Evolutionary conservation across 2,888 invertebrate species (phyloP).

Genomic region (Calliscelio sp.): DNA sequence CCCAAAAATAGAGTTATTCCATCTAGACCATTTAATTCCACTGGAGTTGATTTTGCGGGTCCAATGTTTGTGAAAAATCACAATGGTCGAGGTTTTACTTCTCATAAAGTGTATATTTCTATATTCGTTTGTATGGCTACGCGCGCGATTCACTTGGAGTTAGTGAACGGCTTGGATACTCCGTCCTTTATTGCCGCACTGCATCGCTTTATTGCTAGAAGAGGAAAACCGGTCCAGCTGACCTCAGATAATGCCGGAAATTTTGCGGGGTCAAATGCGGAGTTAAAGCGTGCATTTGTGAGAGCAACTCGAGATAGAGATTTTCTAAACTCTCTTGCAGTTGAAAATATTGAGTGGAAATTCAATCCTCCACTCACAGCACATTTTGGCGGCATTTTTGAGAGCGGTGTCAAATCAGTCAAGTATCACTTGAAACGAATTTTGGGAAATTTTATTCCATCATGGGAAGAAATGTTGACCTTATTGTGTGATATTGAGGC

Average conservation of each 20-base stretch:
- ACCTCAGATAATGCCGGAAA: not conserved
- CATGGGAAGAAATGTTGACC: constrained; percentile 15
- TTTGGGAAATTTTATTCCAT: not conserved
- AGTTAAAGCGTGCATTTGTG: not conserved
- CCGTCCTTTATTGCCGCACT: not conserved
- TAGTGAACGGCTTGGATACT: not conserved
- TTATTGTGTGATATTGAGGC: constrained; percentile 19
- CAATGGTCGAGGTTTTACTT: not conserved
- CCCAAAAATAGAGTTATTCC: not conserved
- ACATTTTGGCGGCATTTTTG: constrained; percentile 6
- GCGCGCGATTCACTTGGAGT: constrained; percentile 9
- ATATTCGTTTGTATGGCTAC: constrained; percentile 8
- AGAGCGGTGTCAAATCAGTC: not conserved
- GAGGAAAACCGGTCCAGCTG: not conserved
- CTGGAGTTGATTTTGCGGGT: constrained; percentile 6
- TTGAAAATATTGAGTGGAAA: not conserved
- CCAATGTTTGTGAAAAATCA: not conserved
- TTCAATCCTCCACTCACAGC: constrained; percentile 9
- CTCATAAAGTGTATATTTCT: not conserved
- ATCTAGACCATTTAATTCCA: no score
- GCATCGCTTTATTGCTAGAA: not conserved
- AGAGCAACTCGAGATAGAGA: not conserved
- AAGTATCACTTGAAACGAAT: not conserved
- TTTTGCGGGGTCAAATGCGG: constrained; percentile 4
- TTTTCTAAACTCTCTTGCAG: no score